Evolutionary conservation across 2,888 invertebrate species (phyloP), one percentile per base, ranked within the genome.

Genomic region (Erebia palarica): DNA sequence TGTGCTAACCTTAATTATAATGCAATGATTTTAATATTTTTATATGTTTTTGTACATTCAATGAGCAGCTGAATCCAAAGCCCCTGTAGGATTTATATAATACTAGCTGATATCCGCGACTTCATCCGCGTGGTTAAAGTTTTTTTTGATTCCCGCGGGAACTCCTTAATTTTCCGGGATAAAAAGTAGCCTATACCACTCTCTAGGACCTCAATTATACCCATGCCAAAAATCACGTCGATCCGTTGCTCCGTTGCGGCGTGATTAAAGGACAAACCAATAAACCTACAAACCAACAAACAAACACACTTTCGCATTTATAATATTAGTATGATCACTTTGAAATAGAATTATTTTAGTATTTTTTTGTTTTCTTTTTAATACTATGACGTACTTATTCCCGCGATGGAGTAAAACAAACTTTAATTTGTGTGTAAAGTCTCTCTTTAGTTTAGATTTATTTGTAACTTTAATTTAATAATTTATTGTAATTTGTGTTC

Each of bases 51-150:
- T 67, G 67, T 67, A 67, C 67, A 67, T 67, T 27, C 59, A 59
- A 60, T 16, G 1, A 49, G 36, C 67, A 88, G 88, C 88, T 88
- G 79, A 80, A 80, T 81, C 88, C 88, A 88, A 88, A 88, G 88
- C 80, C 80, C 80, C 76, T 65, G 78, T 83, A 85, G 81, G 76
- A 68, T 68, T 76, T 76, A 70, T 75, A 27, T 5, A 69, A 76
- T 76, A 27, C n/a, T n/a, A n/a, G n/a, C n/a, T n/a, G n/a, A n/a
- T n/a, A n/a, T n/a, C n/a, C n/a, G n/a, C n/a, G n/a, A n/a, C n/a
- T n/a, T n/a, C n/a, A n/a, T n/a, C n/a, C n/a, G n/a, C n/a, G n/a
- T n/a, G n/a, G n/a, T n/a, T n/a, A n/a, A n/a, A n/a, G n/a, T n/a
- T n/a, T n/a, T n/a, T n/a, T n/a, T n/a, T n/a, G n/a, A n/a, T n/a